phyloP scores from a whole-genome alignment of 2,113 vertebrate species.

The Cricetomys ansorgei region DNA sequence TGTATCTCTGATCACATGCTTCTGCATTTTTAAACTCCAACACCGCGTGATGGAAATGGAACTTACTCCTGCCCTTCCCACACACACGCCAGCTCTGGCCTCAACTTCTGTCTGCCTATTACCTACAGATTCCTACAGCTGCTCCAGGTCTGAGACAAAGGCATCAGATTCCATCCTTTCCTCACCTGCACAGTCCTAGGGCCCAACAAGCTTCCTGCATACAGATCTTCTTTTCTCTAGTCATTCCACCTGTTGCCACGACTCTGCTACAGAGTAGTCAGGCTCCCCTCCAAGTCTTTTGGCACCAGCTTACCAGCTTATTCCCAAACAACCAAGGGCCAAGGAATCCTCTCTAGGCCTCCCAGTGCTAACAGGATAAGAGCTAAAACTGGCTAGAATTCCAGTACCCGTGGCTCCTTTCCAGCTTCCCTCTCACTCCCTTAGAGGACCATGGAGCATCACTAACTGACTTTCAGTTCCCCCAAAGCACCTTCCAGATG shows the following conservation, averaged over 20 bases:
- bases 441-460: neutral
- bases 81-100: neutral
- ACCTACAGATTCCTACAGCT: neutral
- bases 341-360: too few relatives aligned
- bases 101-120: neutral
- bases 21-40: neutral
- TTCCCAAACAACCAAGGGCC: neutral
- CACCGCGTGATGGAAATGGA: neutral
- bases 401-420: neutral
- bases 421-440: neutral
- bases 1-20: neutral
- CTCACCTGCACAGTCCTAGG: neutral
- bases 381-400: too few relatives aligned
- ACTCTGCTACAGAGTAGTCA: neutral
- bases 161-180: neutral
- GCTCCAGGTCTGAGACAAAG: neutral
- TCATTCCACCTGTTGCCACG: neutral
- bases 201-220: neutral
- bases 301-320: neutral
- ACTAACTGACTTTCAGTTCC: neutral
- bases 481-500: neutral
- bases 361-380: neutral
- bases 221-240: neutral
- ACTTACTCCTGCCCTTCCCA: accelerated
- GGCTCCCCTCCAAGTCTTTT: neutral